Percentiles rank a stretch among this genome's conserved stretches.
Conservation (phyloP, 2,888 invertebrate species). For the Malacosoma neustria region DNA sequence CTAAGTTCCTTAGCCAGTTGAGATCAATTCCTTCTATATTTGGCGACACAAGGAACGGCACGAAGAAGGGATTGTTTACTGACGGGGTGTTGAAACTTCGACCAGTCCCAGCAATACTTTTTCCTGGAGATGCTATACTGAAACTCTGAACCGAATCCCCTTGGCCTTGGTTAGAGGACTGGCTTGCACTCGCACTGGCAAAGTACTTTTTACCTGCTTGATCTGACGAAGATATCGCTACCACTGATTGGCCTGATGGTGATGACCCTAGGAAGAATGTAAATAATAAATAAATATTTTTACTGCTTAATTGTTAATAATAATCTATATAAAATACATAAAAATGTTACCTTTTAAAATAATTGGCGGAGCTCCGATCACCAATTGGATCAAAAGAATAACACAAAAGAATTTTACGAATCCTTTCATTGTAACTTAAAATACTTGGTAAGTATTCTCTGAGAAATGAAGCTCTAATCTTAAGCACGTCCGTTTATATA, state of each 20-base stretch:
- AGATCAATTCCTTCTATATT: constrained; percentile 28
- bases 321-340: too few species aligned
- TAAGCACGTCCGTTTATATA: constrained; percentile 17
- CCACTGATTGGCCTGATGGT: constrained; percentile 37
- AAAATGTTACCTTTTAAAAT: constrained; percentile 46
- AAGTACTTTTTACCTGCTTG: constrained; percentile 36
- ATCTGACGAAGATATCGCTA: constrained; percentile 42
- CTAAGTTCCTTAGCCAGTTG: constrained; percentile 33
- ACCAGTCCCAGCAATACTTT: constrained; percentile 28
- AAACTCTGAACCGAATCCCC: constrained; percentile 23
- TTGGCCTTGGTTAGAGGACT: constrained; percentile 7
- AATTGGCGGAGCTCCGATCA: constrained; percentile 28
- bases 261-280: constrained; percentile 33
- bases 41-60: constrained; percentile 34
- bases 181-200: constrained; percentile 5
- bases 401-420: constrained; percentile 13
- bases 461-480: constrained; percentile 16
- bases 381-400: constrained; percentile 11
- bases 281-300: too few species aligned
- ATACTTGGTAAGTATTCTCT: constrained; percentile 11
- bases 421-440: constrained; percentile 14
- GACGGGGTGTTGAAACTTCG: constrained; percentile 30
- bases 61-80: constrained; percentile 25
- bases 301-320: constrained; percentile 1
- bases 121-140: constrained; percentile 30